Conservation (phyloP, 1,140 invertebrate species). For the Hycleus phaleratus region DNA sequence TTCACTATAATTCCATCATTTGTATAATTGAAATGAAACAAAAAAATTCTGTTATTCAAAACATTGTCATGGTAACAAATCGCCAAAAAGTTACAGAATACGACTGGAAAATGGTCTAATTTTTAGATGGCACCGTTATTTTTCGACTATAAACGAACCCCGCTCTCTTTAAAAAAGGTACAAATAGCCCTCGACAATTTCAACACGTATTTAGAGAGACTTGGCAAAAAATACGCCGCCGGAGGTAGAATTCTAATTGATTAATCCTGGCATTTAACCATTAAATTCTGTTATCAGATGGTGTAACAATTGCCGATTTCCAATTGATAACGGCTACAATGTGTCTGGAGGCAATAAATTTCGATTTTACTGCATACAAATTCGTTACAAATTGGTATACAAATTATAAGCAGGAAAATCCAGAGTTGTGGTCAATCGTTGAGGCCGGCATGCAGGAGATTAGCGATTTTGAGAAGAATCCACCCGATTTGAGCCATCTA, state of each 20-base stretch:
- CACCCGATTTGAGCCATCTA: constrained; percentile 57
- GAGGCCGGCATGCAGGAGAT: constrained; percentile 59
- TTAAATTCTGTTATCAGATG: constrained; percentile 39
- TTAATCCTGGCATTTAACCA: not conserved
- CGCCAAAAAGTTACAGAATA: too few species aligned
- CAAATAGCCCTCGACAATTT: constrained; percentile 58
- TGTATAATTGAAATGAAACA: too few species aligned
- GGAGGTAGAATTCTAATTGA: constrained; percentile 36
- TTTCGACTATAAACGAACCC: constrained; percentile 60
- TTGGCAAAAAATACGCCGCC: constrained; percentile 57
- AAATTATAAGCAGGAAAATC: constrained; percentile 57
- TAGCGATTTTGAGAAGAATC: constrained; percentile 54
- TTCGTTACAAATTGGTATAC: constrained; percentile 58
- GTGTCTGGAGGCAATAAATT: constrained; percentile 62
- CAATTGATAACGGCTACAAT: constrained; percentile 59
- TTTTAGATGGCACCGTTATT: constrained; percentile 63
- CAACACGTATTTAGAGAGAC: constrained; percentile 55
- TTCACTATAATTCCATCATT: too few species aligned
- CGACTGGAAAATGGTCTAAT: constrained; percentile 1
- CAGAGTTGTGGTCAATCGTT: constrained; percentile 59
- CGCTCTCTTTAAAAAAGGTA: constrained; percentile 55
- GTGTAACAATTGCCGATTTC: constrained; percentile 67
- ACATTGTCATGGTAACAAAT: too few species aligned
- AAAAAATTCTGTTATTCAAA: too few species aligned
- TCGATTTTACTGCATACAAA: constrained; percentile 52